These are phyloP conservation scores for Caloenas nicobarica DNA, from an alignment of 2,113 vertebrate genomes.

Conservation along the genomic window DNA sequence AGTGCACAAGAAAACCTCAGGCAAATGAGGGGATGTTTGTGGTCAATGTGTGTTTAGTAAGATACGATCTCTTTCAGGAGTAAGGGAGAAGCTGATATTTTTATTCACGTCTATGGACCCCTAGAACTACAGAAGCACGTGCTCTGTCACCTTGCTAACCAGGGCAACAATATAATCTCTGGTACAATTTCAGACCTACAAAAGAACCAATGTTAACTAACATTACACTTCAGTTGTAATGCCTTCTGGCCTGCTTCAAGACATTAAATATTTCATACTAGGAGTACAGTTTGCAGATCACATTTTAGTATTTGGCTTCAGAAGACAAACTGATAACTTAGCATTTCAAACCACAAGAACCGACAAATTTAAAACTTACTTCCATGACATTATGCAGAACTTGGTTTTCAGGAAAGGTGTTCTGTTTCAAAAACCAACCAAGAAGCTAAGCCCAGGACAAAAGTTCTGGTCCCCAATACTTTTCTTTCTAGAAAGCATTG, in stretches of 20 bases:
- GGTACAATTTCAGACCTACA: constrained; percentile 59
- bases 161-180: not conserved
- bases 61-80: not conserved
- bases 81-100: not conserved
- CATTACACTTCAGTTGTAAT: not conserved
- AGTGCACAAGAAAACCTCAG: not conserved
- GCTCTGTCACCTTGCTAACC: constrained; percentile 16
- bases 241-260: not conserved
- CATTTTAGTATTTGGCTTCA: not conserved
- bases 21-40: not conserved
- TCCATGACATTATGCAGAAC: not conserved
- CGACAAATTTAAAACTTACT: not conserved
- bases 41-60: not conserved
- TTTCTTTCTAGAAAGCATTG: not conserved
- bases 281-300: not conserved
- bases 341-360: not conserved
- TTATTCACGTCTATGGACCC: not conserved
- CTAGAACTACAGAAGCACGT: not conserved
- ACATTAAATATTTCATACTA: not conserved
- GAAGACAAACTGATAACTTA: not conserved
- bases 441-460: not conserved
- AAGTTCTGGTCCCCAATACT: not conserved
- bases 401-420: not conserved
- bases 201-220: not conserved
- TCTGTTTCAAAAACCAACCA: not conserved